Percentiles rank a stretch among this genome's conserved stretches.
Conservation (phyloP, 2,797 vertebrate species). For the Paramormyrops hopkinsi region DNA sequence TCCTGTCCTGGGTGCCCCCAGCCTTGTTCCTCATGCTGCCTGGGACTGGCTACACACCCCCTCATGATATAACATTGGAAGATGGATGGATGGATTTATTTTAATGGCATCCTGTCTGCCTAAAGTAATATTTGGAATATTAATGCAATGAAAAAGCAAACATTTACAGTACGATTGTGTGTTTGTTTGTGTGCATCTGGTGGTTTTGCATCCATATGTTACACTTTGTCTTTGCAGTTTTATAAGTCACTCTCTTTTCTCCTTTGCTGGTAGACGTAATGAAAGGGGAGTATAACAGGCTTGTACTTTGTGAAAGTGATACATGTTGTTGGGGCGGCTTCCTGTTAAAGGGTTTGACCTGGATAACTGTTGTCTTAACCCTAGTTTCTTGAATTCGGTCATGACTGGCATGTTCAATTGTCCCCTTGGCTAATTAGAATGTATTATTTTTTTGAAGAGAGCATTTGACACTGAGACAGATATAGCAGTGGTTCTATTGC, state of each 20-base stretch:
- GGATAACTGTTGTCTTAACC: not conserved
- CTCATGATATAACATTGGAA: not conserved
- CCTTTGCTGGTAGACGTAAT: not conserved
- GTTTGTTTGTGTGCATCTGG: not conserved
- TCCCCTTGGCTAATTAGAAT: not conserved
- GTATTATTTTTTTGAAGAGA: not conserved
- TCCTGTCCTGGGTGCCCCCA: not conserved
- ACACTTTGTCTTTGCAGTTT: not conserved
- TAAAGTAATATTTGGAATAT: not conserved
- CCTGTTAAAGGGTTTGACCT: not conserved
- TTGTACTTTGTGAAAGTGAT: not conserved
- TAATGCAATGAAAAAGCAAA: not conserved
- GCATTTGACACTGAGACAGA: not conserved
- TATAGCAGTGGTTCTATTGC: not conserved
- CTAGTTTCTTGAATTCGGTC: not conserved
- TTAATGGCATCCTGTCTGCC: not conserved
- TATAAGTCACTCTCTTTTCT: not conserved
- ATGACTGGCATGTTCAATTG: not conserved
- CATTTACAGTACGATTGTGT: not conserved
- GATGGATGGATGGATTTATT: not conserved
- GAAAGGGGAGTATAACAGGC: not conserved
- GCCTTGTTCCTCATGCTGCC: not conserved
- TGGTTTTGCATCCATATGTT: not conserved
- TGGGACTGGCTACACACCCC: not conserved
- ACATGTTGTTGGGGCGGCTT: not conserved